Evolutionary conservation across 1,140 invertebrate genomes (phyloP).

Genomic region (Lepidostoma basale): DNA sequence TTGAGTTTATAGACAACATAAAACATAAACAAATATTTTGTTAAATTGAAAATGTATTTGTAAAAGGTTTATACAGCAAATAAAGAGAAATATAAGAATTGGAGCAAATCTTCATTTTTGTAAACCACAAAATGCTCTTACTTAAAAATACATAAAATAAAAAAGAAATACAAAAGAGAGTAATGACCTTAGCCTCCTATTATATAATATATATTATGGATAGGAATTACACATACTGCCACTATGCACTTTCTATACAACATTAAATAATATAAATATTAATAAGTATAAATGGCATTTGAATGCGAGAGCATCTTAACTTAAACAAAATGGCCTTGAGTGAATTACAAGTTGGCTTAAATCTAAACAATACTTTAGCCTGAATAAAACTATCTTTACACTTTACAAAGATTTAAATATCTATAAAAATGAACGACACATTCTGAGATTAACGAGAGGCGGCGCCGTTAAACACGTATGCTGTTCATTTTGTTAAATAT

Average conservation of each 20-base stretch:
- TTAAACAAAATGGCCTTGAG: conserved; percentile 20
- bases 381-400: conserved; percentile 12
- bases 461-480: background rate
- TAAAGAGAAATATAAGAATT: no score
- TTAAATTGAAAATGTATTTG: no score
- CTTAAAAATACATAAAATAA: no score
- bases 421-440: conserved; percentile 18
- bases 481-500: conserved; percentile 23
- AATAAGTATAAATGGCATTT: conserved; percentile 5
- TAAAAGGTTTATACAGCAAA: no score
- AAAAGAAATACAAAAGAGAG: no score
- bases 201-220: no score
- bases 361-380: conserved; percentile 2
- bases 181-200: no score
- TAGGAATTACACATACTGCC: background rate
- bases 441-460: background rate
- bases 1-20: no score
- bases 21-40: no score
- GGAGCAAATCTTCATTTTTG: no score
- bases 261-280: background rate
- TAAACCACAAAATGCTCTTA: no score
- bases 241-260: background rate
- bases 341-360: conserved; percentile 4
- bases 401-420: conserved; percentile 18
- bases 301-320: conserved; percentile 16